phyloP scores from a whole-genome alignment of 2,888 invertebrate genomes.

The Sarcophaga carnaria region DNA sequence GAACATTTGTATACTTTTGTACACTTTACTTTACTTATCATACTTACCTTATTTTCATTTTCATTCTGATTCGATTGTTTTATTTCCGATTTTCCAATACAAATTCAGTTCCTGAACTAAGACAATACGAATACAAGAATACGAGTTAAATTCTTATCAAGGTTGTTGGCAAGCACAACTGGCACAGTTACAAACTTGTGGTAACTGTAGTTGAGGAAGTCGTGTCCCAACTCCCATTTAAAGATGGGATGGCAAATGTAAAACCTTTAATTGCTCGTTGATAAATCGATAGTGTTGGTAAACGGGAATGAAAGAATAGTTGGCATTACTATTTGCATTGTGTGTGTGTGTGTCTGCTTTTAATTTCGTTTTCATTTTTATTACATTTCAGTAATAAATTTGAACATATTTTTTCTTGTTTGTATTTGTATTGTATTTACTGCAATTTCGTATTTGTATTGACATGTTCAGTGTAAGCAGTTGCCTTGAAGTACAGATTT shows the following conservation, averaged over 20 bases:
- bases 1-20: background rate
- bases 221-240: background rate
- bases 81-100: background rate
- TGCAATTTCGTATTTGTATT: background rate
- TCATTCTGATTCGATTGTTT: background rate
- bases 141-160: background rate
- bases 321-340: no score
- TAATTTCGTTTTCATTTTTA: background rate
- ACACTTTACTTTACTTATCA: background rate
- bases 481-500: no score
- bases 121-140: background rate
- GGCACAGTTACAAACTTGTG: no score
- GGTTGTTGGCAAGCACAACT: background rate
- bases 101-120: constrained; percentile 4
- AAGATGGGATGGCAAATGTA: background rate
- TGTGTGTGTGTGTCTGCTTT: background rate
- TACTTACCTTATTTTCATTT: background rate
- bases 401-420: background rate
- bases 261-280: constrained; percentile 13
- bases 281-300: constrained; percentile 3
- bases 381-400: background rate
- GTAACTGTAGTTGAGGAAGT: background rate
- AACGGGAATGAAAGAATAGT: no score
- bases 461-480: background rate
- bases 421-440: background rate